Percentiles rank a stretch among this genome's conserved stretches.
Conservation (phyloP, 1,140 invertebrate genomes). For the Aphis gossypii region DNA sequence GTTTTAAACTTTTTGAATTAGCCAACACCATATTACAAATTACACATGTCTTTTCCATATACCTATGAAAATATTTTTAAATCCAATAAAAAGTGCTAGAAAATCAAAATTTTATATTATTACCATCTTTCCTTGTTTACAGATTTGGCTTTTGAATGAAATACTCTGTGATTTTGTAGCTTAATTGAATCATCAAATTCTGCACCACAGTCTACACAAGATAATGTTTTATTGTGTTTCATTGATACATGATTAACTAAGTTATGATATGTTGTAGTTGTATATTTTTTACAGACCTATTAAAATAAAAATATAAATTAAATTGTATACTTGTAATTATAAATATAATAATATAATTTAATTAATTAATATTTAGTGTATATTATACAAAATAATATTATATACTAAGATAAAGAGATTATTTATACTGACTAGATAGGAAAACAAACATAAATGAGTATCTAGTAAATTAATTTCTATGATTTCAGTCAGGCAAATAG, state of each 20-base stretch:
- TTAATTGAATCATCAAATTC: constrained; percentile 30
- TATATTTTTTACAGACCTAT: constrained; percentile 53
- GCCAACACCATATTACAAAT: constrained; percentile 71
- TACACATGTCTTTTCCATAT: constrained; percentile 62
- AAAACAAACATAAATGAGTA: too few species aligned
- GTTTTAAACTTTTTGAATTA: constrained; percentile 69
- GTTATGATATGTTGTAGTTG: constrained; percentile 47
- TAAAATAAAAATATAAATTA: background rate
- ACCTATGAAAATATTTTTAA: constrained; percentile 59
- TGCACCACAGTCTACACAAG: constrained; percentile 48
- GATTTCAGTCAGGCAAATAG: too few species aligned
- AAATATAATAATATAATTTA: too few species aligned
- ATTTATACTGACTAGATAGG: too few species aligned
- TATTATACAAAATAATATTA: background rate
- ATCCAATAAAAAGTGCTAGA: background rate
- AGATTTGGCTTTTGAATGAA: constrained; percentile 49
- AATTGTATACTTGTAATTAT: too few species aligned
- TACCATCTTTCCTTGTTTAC: constrained; percentile 45
- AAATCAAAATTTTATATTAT: background rate
- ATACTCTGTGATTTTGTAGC: constrained; percentile 53
- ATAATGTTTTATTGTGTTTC: constrained; percentile 47
- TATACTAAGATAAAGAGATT: background rate
- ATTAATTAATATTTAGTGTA: background rate
- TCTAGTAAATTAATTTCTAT: too few species aligned
- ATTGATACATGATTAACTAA: constrained; percentile 47